Evolutionary conservation across 1,140 invertebrate species (phyloP).

Genomic region (Eufriesea mexicana): DNA sequence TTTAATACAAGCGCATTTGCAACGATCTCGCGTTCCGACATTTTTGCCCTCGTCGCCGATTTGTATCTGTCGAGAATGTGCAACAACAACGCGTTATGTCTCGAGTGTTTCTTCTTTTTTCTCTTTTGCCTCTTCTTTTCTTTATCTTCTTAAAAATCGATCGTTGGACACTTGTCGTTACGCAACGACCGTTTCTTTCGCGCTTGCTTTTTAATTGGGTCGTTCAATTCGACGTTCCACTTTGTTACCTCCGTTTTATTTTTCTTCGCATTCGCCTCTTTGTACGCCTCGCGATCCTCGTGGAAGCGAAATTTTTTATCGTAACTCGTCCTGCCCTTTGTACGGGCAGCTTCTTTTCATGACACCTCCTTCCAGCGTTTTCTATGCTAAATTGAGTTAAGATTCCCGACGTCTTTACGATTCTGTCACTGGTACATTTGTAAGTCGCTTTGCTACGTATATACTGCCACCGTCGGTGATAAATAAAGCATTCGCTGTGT

Average conservation of each 20-base stretch:
- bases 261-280: not conserved
- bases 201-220: not conserved
- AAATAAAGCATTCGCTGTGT: slow-evolving; percentile 53
- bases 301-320: not conserved
- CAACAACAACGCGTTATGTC: too few relatives aligned
- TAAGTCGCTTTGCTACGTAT: slow-evolving; percentile 42
- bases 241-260: not conserved
- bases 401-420: slow-evolving; percentile 53
- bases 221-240: not conserved
- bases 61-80: not conserved
- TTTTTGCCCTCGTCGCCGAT: slow-evolving; percentile 3
- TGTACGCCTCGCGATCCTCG: too few relatives aligned
- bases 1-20: slow-evolving; percentile 33
- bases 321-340: not conserved
- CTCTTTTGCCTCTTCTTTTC: too few relatives aligned
- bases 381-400: slow-evolving; percentile 46
- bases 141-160: not conserved
- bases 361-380: not conserved
- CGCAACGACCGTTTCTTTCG: not conserved
- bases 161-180: not conserved
- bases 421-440: slow-evolving; percentile 24
- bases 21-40: slow-evolving; percentile 14
- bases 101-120: not conserved
- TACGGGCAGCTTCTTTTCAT: not conserved
- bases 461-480: slow-evolving; percentile 55